phyloP scores from a whole-genome alignment of 2,113 vertebrate species.

The Mola mola region DNA sequence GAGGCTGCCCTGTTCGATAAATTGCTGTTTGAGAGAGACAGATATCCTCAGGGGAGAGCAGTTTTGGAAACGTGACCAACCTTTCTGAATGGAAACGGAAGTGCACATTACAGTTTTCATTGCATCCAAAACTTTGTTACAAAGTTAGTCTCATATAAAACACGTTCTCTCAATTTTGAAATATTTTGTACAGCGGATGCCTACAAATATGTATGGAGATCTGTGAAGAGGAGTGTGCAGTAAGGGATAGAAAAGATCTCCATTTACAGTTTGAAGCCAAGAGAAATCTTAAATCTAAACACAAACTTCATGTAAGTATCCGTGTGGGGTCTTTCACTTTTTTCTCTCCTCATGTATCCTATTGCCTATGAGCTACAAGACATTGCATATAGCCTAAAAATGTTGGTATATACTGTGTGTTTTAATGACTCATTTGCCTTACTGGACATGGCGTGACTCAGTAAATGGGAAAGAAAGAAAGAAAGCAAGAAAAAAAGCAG shows the following conservation, averaged over 20 bases:
- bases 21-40: conserved; percentile 72
- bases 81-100: conserved; percentile 68
- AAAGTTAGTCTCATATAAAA: conserved; percentile 24
- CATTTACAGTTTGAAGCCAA: not conserved
- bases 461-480: not conserved
- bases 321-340: not conserved
- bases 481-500: not conserved
- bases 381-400: too few relatives aligned
- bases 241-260: too few relatives aligned
- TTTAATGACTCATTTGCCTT: not conserved
- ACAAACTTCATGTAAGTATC: not conserved
- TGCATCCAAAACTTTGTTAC: conserved; percentile 9
- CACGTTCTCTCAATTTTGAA: too few relatives aligned
- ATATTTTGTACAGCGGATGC: too few relatives aligned
- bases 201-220: too few relatives aligned
- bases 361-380: not conserved
- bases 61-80: conserved; percentile 65
- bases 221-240: too few relatives aligned
- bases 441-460: not conserved
- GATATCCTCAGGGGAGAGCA: conserved; percentile 54
- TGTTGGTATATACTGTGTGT: not conserved
- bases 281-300: not conserved
- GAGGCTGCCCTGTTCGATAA: conserved; percentile 66
- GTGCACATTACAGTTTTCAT: conserved; percentile 34
- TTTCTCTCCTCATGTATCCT: not conserved